Evolutionary conservation across 2,113 vertebrate genomes (phyloP).

Genomic region (Delphinapterus leucas): DNA sequence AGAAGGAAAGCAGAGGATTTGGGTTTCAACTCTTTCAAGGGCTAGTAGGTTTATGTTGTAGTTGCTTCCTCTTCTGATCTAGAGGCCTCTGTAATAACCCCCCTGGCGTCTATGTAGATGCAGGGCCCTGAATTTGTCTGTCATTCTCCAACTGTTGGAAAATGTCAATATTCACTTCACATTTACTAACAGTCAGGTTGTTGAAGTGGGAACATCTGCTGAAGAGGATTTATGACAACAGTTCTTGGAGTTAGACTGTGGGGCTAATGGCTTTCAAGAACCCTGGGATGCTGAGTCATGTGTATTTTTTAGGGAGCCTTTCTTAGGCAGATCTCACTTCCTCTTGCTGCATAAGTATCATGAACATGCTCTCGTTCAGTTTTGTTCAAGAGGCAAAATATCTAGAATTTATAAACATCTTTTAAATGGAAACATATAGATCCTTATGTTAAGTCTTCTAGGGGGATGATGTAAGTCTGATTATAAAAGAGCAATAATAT

Average conservation of each 20-base stretch:
- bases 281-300: neutral
- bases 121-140: neutral
- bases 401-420: neutral
- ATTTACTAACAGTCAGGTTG: neutral
- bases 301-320: neutral
- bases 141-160: neutral
- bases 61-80: neutral
- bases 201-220: neutral
- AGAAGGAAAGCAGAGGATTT: neutral
- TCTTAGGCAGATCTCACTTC: neutral
- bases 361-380: neutral
- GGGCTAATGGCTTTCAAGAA: neutral
- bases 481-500: constrained; percentile 13
- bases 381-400: neutral
- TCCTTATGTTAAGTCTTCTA: neutral
- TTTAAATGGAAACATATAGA: neutral
- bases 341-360: neutral
- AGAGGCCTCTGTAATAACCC: neutral
- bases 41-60: neutral
- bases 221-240: neutral
- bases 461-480: neutral
- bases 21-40: neutral
- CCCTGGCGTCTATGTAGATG: neutral
- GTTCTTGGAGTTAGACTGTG: neutral
- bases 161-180: neutral